phyloP scores from a whole-genome alignment of 2,113 vertebrate species.

The Tragelaphus imberbis region DNA sequence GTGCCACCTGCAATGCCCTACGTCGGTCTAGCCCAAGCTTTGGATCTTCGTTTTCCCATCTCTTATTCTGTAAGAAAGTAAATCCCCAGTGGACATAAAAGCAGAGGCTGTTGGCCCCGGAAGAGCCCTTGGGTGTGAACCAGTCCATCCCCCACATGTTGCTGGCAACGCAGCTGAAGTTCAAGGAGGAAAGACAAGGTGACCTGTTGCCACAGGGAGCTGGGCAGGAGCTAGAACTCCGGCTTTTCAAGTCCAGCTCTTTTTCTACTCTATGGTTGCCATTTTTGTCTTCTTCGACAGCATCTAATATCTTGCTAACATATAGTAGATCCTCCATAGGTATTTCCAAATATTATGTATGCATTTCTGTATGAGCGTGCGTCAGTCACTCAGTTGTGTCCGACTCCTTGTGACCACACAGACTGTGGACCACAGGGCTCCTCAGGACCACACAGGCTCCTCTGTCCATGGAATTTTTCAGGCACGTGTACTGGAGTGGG shows the following conservation, averaged over 20 bases:
- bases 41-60: not conserved
- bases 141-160: not conserved
- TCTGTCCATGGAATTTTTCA: not conserved
- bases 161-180: too few relatives aligned
- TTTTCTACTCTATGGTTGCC: not conserved
- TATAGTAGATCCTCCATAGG: not conserved
- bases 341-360: not conserved
- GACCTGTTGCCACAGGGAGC: not conserved
- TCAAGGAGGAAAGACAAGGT: not conserved
- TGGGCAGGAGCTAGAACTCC: not conserved
- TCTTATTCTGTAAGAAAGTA: not conserved
- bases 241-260: not conserved
- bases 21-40: not conserved
- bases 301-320: not conserved
- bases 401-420: not conserved
- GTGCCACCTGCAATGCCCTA: fast-evolving
- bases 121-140: not conserved
- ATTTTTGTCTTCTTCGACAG: not conserved
- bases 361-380: not conserved
- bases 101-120: not conserved
- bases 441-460: not conserved
- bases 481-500: not conserved
- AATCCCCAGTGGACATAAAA: not conserved
- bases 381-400: not conserved
- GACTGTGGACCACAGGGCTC: not conserved